These are phyloP conservation scores for Sebastes vulpes DNA, from an alignment of 2,797 vertebrate species.

Conservation along the genomic window DNA sequence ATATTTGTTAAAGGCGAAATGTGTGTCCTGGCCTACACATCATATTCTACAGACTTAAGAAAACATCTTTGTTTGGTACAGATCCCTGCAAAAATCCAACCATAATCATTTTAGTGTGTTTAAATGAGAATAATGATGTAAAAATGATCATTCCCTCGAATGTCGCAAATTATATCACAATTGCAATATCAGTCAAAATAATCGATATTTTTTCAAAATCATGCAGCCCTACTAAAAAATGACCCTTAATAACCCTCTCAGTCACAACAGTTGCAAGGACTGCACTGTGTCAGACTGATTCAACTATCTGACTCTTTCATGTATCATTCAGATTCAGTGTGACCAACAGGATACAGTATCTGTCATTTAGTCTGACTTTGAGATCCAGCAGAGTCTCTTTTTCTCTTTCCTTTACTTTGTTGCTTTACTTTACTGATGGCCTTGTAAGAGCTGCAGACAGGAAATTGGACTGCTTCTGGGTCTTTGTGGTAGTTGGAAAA, in stretches of 20 bases:
- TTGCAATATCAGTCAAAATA: too few relatives aligned
- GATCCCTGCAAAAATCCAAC: accelerated
- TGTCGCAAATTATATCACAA: too few relatives aligned
- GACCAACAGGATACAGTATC: conserved; percentile 8
- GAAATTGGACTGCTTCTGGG: neutral
- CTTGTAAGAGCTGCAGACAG: neutral
- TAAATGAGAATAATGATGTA: too few relatives aligned
- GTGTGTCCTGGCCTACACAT: too few relatives aligned
- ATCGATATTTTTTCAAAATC: too few relatives aligned
- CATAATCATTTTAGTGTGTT: too few relatives aligned
- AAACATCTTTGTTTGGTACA: too few relatives aligned
- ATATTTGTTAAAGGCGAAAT: too few relatives aligned
- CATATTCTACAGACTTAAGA: too few relatives aligned
- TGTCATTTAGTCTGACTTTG: neutral
- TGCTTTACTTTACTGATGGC: neutral
- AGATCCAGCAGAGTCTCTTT: neutral
- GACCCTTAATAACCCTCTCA: neutral
- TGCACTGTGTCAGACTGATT: neutral
- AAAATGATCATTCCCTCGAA: too few relatives aligned
- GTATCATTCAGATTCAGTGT: conserved; percentile 1
- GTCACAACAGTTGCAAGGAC: neutral
- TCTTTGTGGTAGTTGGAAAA: neutral
- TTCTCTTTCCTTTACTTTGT: neutral
- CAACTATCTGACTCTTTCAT: neutral
- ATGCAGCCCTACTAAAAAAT: neutral